Base-by-base conservation (phyloP, 1,140 invertebrate species). In the Xylocopa sonorina region DNA sequence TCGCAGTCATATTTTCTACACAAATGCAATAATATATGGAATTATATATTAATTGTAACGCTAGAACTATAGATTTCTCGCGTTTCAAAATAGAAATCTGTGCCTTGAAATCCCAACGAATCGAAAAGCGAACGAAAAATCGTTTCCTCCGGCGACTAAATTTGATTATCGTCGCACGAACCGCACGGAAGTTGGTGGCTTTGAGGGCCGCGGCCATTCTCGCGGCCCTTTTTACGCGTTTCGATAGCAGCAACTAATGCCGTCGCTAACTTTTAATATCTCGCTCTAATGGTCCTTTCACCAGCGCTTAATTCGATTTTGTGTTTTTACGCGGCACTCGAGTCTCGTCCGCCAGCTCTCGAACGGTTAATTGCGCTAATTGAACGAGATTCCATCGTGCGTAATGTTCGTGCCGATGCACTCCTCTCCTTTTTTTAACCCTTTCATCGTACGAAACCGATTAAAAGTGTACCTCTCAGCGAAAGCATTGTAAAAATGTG, bases 221-320 rank as follows among this genome's bases (percentile, higher is more conserved):
- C 50, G 7, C n/a, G 16, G 46, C 9, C 58, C n/a, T 38, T 78
- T 72, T 73, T 27, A 14, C 58, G 27, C 32, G 21, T 46, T 46
- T 63, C 41, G 43, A 73, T 50, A 77, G 62, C 29, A 74, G 57
- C 58, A 87, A 87, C 85, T 79, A 85, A 75, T 60, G 34, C 73
- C 62, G 27, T 71, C 50, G 58, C 64, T 80, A 83, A 88, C 81
- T 88, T 86, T 87, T 88, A 85, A 87, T 85, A 88, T 88, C 60
- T 60, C 43, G 50, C 81, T 48, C 51, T 81, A 85, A 87, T 86
- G 84, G 87, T 71, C 66, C 86, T 85, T 88, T 86, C 74, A 80
- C 60, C 72, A 58, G 27, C 71, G 50, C 55, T 78, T 81, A 86
- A 87, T 88, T 80, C 78, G 81, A 87, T 87, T 89, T 86, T 48